Conservation (phyloP, 2,888 invertebrate species). For the Malthinus flaveolus region DNA sequence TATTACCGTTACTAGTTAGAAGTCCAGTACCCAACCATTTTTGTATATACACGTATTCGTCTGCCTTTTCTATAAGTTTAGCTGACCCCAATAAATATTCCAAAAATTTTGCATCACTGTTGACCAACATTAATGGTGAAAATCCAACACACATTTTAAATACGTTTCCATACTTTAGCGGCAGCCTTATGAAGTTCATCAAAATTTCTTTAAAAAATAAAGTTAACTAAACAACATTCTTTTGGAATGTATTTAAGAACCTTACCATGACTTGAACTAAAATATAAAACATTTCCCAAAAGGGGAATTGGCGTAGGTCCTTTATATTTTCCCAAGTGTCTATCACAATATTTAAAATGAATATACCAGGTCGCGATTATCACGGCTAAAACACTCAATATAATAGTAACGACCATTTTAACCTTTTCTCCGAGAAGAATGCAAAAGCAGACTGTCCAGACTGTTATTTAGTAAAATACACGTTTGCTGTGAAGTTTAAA, state of each 20-base stretch:
- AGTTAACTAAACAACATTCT: no score
- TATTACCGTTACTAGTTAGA: no score
- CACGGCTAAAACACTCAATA: not conserved
- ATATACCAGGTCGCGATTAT: conserved; percentile 1
- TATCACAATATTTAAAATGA: not conserved
- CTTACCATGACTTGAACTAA: not conserved
- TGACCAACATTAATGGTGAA: conserved; percentile 42
- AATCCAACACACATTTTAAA: conserved; percentile 36
- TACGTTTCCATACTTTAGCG: conserved; percentile 23
- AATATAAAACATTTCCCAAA: conserved; percentile 43
- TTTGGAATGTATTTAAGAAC: not conserved
- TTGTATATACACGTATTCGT: conserved; percentile 44
- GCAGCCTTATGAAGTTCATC: no score
- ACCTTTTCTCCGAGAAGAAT: no score
- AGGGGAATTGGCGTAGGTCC: conserved; percentile 46
- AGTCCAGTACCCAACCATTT: conserved; percentile 51
- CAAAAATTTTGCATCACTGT: conserved; percentile 24
- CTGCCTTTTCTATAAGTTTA: conserved; percentile 43
- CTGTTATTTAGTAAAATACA: no score
- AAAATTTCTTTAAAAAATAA: no score
- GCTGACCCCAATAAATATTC: conserved; percentile 43
- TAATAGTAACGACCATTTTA: not conserved
- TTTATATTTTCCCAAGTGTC: conserved; percentile 23
- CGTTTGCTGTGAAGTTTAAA: no score
- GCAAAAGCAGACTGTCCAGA: no score